Evolutionary conservation across 1,140 invertebrate species (phyloP).

Genomic region (Drosophila neocordata): DNA sequence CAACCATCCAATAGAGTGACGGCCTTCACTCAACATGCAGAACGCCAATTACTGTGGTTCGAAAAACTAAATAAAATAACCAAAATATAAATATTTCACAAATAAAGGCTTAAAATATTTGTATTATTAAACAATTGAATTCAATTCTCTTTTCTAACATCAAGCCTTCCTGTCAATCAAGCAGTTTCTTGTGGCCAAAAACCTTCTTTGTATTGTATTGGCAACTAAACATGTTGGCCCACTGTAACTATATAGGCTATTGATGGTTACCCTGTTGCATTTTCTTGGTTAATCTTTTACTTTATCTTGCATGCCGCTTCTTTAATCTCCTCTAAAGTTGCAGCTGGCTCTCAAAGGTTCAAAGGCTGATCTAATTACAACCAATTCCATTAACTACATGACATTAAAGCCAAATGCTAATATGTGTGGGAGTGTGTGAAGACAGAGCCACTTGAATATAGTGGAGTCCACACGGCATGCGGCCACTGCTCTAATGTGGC

Average conservation of each 20-base stretch:
- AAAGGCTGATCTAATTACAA: constrained; percentile 47
- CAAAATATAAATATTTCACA: no score
- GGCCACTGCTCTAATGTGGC: constrained; percentile 63
- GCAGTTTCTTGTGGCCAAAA: no score
- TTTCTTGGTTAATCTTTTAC: constrained; percentile 18
- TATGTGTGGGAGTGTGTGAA: constrained; percentile 1
- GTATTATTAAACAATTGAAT: no score
- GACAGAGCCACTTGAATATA: neutral
- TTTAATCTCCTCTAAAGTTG: constrained; percentile 24
- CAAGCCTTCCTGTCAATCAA: no score
- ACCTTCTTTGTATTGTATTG: no score
- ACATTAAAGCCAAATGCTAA: constrained; percentile 23
- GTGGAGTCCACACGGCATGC: constrained; percentile 30
- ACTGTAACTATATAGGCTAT: constrained; percentile 30
- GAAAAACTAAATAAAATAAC: neutral
- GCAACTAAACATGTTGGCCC: no score
- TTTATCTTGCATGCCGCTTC: constrained; percentile 20
- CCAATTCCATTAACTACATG: constrained; percentile 38
- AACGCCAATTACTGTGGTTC: constrained; percentile 38
- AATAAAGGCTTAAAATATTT: no score
- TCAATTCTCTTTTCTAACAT: no score
- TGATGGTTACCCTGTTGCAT: neutral
- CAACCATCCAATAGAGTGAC: constrained; percentile 54
- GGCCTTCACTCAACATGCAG: constrained; percentile 45
- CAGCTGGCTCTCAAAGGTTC: constrained; percentile 26